Evolutionary conservation across 2,888 invertebrate genomes (phyloP).

Genomic region (Heterodera filipjevi): DNA sequence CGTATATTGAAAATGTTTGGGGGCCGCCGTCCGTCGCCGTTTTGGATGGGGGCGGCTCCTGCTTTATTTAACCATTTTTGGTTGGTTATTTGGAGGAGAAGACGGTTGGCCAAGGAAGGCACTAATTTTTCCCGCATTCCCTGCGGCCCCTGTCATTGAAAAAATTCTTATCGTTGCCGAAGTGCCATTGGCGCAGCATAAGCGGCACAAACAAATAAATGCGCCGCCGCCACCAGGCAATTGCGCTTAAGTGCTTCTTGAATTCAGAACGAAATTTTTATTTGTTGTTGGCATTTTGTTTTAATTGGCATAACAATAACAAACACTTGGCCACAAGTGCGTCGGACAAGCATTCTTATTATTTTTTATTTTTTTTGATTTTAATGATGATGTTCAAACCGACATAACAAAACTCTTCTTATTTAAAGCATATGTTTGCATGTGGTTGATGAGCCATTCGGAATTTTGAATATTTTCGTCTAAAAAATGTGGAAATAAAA

Average conservation of each 20-base stretch:
- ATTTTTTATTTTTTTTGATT: too few species aligned
- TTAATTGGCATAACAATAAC: not conserved
- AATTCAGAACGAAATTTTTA: not conserved
- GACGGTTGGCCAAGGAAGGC: not conserved
- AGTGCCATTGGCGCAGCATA: conserved; percentile 8
- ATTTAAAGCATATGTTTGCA: too few species aligned
- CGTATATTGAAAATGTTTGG: too few species aligned
- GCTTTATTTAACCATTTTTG: not conserved
- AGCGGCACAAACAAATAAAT: not conserved
- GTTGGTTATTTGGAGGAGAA: not conserved
- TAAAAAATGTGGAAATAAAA: too few species aligned
- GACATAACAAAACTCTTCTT: too few species aligned
- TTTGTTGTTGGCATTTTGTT: not conserved
- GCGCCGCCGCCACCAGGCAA: not conserved
- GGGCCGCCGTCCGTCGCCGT: too few species aligned
- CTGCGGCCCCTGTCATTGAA: not conserved
- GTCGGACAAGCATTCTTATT: too few species aligned
- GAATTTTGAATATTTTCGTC: too few species aligned
- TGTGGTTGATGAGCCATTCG: too few species aligned
- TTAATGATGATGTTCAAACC: too few species aligned
- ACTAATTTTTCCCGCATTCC: not conserved
- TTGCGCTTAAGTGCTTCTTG: conserved; percentile 1
- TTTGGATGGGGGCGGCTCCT: not conserved
- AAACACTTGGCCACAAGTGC: not conserved
- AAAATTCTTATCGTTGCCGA: not conserved